These are phyloP conservation scores for Caenorhabditis sp. DNA, from an alignment of 2,888 invertebrate genomes.

Conservation along the genomic window DNA sequence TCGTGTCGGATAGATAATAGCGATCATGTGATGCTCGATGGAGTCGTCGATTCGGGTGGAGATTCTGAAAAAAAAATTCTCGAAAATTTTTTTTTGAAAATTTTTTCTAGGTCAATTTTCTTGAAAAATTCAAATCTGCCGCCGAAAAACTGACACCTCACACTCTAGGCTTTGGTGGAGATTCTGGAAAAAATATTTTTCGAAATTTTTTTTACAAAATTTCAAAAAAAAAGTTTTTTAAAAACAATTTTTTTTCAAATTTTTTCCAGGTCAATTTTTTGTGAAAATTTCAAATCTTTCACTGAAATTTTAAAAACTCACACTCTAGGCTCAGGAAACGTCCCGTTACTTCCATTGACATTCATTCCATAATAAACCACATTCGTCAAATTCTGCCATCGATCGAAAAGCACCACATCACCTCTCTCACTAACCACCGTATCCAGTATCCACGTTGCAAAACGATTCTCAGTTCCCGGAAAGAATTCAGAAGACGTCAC, in stretches of 20 bases:
- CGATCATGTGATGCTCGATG: conserved; percentile 26
- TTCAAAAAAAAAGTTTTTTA: not conserved
- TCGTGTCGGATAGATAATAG: conserved; percentile 35
- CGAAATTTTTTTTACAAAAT: not conserved
- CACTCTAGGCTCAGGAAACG: not conserved
- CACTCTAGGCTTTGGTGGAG: too few relatives aligned
- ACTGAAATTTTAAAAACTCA: not conserved
- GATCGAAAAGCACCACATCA: conserved; percentile 28
- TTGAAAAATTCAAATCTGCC: too few relatives aligned
- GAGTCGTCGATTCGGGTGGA: conserved; percentile 33
- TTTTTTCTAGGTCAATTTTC: too few relatives aligned
- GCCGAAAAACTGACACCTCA: too few relatives aligned
- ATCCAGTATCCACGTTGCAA: not conserved
- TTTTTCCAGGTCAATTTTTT: not conserved
- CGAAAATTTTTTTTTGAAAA: too few relatives aligned
- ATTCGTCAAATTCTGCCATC: not conserved
- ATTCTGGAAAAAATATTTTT: not conserved
- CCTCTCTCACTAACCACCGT: conserved; percentile 27
- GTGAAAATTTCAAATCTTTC: not conserved
- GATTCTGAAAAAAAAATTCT: conserved; percentile 1
- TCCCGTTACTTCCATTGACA: conserved; percentile 4
- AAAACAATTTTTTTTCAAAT: not conserved
- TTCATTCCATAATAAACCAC: conserved; percentile 23
- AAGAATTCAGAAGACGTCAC: conserved; percentile 37
- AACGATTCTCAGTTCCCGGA: not conserved